Evolutionary conservation across 2,888 invertebrate genomes (phyloP).

Genomic region (Hydrotaea cyrtoneurina): DNA sequence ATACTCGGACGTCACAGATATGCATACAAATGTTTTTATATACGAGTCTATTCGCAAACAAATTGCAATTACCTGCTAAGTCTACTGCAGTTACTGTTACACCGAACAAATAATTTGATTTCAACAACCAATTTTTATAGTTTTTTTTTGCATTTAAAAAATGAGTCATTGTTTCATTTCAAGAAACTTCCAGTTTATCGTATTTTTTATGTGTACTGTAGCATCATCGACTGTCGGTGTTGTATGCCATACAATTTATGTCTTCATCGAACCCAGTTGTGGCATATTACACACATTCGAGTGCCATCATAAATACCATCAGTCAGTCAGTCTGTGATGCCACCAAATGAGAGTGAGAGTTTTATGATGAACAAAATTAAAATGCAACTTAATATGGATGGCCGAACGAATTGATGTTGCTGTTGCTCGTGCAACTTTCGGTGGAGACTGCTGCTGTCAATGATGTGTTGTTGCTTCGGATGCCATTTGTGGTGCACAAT

Average conservation of each 20-base stretch:
- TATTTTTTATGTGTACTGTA: too few relatives aligned
- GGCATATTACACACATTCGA: background rate
- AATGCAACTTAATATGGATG: background rate
- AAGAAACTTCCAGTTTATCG: too few relatives aligned
- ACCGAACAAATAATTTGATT: too few relatives aligned
- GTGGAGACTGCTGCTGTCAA: background rate
- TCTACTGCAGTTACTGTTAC: background rate
- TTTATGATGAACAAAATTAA: background rate
- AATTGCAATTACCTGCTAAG: background rate
- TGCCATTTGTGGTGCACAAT: background rate
- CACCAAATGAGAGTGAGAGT: background rate
- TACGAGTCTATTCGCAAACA: background rate
- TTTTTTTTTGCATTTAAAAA: too few relatives aligned
- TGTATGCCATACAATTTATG: slow-evolving; percentile 16
- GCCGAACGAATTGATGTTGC: background rate
- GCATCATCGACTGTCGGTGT: slow-evolving; percentile 9
- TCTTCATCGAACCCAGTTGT: slow-evolving; percentile 3
- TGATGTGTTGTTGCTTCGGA: background rate
- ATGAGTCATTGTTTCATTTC: too few relatives aligned
- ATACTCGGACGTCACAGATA: too few relatives aligned
- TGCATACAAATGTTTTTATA: slow-evolving; percentile 13
- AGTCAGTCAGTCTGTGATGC: background rate
- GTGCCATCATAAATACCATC: background rate
- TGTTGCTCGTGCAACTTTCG: background rate
- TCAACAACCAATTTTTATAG: too few relatives aligned